A percentile compares a stretch with the other conserved stretches of the same genome.
Conservation (phyloP, 1,140 invertebrate species). For the Trichoplusia ni region DNA sequence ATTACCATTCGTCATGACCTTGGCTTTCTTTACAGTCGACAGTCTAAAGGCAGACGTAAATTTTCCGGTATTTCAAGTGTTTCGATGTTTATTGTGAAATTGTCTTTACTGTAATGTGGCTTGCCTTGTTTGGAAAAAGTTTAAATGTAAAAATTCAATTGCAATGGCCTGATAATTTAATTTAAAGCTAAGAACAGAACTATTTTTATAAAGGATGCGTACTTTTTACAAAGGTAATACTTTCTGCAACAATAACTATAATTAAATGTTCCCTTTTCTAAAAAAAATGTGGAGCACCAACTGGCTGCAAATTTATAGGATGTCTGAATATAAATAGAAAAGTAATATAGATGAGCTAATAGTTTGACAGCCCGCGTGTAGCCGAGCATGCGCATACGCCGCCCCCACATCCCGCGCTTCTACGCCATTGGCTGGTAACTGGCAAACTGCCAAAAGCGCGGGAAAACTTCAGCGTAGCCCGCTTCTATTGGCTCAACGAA, state of each 20-base stretch:
- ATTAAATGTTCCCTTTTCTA: neutral
- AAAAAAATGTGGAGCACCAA: slow-evolving; percentile 25
- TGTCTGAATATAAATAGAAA: slow-evolving; percentile 49
- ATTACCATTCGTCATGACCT: slow-evolving; percentile 42
- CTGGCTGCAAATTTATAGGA: slow-evolving; percentile 31
- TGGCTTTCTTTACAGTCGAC: slow-evolving; percentile 37
- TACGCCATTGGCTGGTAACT: slow-evolving; percentile 64
- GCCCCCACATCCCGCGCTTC: slow-evolving; percentile 60
- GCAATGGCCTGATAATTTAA: no score
- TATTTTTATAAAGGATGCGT: neutral
- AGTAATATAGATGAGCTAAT: slow-evolving; percentile 32
- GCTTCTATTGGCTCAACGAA: slow-evolving; percentile 62
- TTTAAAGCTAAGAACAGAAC: neutral
- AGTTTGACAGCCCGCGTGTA: slow-evolving; percentile 28
- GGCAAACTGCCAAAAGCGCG: slow-evolving; percentile 75
- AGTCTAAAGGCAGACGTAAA: slow-evolving; percentile 37
- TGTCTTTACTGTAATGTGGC: neutral
- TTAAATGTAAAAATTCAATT: neutral
- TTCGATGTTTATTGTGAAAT: slow-evolving; percentile 31
- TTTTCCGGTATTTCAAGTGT: slow-evolving; percentile 48
- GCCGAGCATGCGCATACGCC: slow-evolving; percentile 49
- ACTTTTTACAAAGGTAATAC: neutral
- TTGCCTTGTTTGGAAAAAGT: neutral
- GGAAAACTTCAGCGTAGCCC: slow-evolving; percentile 58
- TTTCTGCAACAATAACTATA: neutral